These are phyloP conservation scores for Chaetogeoica ovagalla DNA, from an alignment of 2,888 invertebrate species.

Conservation along the genomic window DNA sequence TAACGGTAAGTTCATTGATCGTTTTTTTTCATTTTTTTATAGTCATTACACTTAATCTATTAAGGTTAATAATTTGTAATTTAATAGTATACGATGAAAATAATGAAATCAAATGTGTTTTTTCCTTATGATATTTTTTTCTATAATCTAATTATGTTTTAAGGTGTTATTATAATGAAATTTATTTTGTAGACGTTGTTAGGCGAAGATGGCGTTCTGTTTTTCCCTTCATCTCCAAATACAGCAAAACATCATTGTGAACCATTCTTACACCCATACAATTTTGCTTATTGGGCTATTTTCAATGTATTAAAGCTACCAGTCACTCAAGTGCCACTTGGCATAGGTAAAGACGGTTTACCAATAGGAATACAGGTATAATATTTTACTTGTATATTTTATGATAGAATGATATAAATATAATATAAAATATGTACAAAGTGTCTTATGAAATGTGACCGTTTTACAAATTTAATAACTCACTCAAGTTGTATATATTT, in stretches of 20 bases:
- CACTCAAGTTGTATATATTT: too few relatives aligned
- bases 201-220: constrained; percentile 76
- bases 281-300: constrained; percentile 82
- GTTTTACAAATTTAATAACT: too few relatives aligned
- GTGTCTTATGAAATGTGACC: too few relatives aligned
- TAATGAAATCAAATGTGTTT: background rate
- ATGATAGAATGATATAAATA: background rate
- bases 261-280: constrained; percentile 74
- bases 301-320: constrained; percentile 85
- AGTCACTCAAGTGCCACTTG: constrained; percentile 81
- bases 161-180: background rate
- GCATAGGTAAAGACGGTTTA: constrained; percentile 70
- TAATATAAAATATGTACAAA: too few relatives aligned
- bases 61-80: background rate
- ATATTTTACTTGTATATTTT: background rate
- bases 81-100: background rate
- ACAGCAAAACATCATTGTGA: constrained; percentile 83
- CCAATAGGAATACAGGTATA: constrained; percentile 76
- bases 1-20: constrained; percentile 62
- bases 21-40: background rate
- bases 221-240: constrained; percentile 80
- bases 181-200: constrained; percentile 66
- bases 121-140: constrained; percentile 7
- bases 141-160: too few relatives aligned
- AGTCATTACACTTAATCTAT: background rate